phyloP scores from a whole-genome alignment of 1,140 invertebrate genomes.

The Eulimnadia texana region DNA sequence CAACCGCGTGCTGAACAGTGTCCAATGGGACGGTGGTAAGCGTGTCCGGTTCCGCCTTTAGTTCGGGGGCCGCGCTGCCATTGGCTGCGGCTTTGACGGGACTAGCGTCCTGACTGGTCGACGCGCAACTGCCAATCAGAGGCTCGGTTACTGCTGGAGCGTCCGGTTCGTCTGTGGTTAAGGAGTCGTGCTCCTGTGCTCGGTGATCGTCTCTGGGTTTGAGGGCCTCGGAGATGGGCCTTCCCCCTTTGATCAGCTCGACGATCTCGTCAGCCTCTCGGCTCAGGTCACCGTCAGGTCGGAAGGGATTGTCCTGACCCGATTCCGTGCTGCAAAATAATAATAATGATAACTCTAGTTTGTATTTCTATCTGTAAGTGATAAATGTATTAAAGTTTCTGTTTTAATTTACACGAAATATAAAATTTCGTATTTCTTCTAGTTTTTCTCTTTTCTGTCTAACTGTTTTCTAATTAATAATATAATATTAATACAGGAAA shows the following conservation, averaged over 20 bases:
- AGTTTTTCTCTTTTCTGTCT: too few species aligned
- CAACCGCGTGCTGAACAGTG: constrained; percentile 55
- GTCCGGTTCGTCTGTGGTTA: constrained; percentile 40
- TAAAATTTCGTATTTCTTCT: too few species aligned
- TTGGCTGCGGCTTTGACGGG: constrained; percentile 23
- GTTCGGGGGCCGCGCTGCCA: constrained; percentile 25
- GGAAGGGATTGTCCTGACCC: constrained; percentile 92
- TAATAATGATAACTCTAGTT: too few species aligned
- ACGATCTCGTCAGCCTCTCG: constrained; percentile 92
- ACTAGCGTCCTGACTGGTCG: background rate
- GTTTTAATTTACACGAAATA: too few species aligned
- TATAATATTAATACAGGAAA: too few species aligned
- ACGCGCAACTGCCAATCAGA: constrained; percentile 7
- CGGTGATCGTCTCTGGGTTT: constrained; percentile 22
- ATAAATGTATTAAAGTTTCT: too few species aligned
- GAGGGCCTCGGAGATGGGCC: constrained; percentile 58
- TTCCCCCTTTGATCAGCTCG: constrained; percentile 78
- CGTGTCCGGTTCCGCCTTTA: background rate
- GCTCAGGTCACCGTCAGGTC: constrained; percentile 84
- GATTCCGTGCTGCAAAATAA: constrained; percentile 67
- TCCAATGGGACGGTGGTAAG: constrained; percentile 36
- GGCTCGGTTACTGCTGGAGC: constrained; percentile 24
- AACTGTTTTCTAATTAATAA: too few species aligned
- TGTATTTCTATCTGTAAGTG: too few species aligned
- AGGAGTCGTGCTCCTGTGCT: constrained; percentile 45